Evolutionary conservation across 2,888 invertebrate species (phyloP), one percentile per base, ranked within the genome.

Genomic region (Melanchra persicariae): DNA sequence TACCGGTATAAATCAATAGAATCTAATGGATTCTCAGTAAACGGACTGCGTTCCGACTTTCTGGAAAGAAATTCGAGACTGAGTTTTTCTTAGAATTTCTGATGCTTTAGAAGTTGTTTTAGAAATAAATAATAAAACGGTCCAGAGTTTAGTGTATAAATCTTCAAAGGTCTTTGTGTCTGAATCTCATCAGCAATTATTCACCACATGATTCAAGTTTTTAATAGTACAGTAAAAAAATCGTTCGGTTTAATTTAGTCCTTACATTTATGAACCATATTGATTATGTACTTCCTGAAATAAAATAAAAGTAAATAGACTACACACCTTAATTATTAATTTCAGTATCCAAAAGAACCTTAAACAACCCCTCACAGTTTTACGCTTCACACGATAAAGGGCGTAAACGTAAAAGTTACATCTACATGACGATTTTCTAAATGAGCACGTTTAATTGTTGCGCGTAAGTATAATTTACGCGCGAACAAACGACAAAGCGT

Each of bases 391-490:
- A 85, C 80, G 78, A 81, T 74, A 79, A 68, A 85, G 83, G 84
- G 84, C 81, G 77, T 84, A 80, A 79, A 85, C 82, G 86, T 82
- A 82, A 81, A 87, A 83, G 81, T 84, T 77, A 85, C 86, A 87
- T 84, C 82, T 78, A 85, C 86, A 87, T 83, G 86, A 86, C 84
- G 82, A 87, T 88, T 88, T 90, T 85, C 87, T 86, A 89, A 88
- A 90, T 84, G 89, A 89, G 88, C 83, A 85, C 81, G 81, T 83
- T 85, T 87, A 87, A 89, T 87, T 86, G 87, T 87, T 82, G 83
- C 85, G 82, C 83, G 85, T 85, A 82, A 77, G 87, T 85, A 87
- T 88, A 89, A 89, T 90, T 91, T 87, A 89, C 90, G 89, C 90
- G 84, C 84, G 80, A 86, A 81, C 86, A 88, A 86, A 87, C 90